phyloP scores from a whole-genome alignment of 2,797 vertebrate species.

The Cichlasoma orientale region DNA sequence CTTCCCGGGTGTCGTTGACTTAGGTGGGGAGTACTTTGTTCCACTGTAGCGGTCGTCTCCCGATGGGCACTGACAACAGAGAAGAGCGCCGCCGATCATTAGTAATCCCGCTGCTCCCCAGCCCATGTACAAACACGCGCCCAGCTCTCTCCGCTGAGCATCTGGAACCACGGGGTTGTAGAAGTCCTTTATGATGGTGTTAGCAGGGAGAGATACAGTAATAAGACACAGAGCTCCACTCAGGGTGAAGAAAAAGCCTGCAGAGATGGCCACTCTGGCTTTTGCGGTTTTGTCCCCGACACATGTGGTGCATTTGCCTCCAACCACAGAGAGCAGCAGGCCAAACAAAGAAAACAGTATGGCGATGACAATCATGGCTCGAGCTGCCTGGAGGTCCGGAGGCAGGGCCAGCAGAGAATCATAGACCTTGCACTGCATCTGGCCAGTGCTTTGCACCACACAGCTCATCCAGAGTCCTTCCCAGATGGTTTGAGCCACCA shows the following conservation, averaged over 20 bases:
- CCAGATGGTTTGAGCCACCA: slow-evolving; percentile 80
- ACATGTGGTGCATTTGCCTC: slow-evolving; percentile 85
- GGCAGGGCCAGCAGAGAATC: slow-evolving; percentile 78
- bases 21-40: slow-evolving; percentile 68
- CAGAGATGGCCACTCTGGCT: slow-evolving; percentile 76
- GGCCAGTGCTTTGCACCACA: slow-evolving; percentile 79
- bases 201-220: slow-evolving; percentile 80
- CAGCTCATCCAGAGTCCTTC: slow-evolving; percentile 83
- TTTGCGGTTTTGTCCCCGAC: slow-evolving; percentile 76
- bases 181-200: slow-evolving; percentile 81
- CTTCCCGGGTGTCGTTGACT: slow-evolving; percentile 72
- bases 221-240: slow-evolving; percentile 78
- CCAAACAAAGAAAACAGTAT: slow-evolving; percentile 79
- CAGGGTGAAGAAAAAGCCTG: slow-evolving; percentile 79
- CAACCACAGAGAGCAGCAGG: slow-evolving; percentile 80
- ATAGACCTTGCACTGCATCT: slow-evolving; percentile 82
- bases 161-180: slow-evolving; percentile 80
- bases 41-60: slow-evolving; percentile 61
- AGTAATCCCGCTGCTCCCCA: slow-evolving; percentile 87
- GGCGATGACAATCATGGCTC: slow-evolving; percentile 77
- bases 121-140: slow-evolving; percentile 88
- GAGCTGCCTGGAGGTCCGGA: slow-evolving; percentile 76
- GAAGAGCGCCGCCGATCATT: slow-evolving; percentile 84
- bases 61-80: slow-evolving; percentile 80
- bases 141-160: slow-evolving; percentile 86